Percentiles rank a stretch among this genome's conserved stretches.
phyloP scores from a whole-genome alignment of 2,113 vertebrate species.

The Nycticorax nycticorax region DNA sequence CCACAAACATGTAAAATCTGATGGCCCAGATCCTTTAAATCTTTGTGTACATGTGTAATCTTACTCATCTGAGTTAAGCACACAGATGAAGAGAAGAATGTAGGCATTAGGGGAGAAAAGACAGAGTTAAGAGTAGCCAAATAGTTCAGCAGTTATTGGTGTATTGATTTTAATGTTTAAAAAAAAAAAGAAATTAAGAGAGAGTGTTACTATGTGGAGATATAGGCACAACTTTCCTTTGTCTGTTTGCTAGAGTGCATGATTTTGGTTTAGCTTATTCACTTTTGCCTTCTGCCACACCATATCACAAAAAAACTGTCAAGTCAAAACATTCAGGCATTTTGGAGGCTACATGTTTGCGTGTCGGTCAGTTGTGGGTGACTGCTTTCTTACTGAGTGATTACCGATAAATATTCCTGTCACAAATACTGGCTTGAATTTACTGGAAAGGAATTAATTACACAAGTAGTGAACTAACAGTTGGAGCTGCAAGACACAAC shows the following conservation, averaged over 20 bases:
- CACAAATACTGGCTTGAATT: background rate
- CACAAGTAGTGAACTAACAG: background rate
- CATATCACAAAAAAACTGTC: background rate
- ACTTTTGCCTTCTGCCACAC: background rate
- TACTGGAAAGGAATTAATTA: conserved; percentile 38
- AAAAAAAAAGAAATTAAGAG: background rate
- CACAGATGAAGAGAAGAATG: background rate
- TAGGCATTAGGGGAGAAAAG: background rate
- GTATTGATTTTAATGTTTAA: background rate
- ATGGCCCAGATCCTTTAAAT: background rate
- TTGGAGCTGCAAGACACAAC: conserved; percentile 22
- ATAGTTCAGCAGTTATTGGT: background rate
- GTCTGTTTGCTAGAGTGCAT: background rate
- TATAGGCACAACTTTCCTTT: background rate
- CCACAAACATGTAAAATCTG: background rate
- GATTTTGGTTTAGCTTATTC: background rate
- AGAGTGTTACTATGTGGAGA: background rate
- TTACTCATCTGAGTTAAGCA: background rate
- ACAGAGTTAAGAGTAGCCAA: background rate
- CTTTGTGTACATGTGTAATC: background rate
- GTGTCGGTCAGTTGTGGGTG: background rate
- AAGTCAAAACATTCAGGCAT: background rate
- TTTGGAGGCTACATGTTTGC: background rate
- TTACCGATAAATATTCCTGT: conserved; percentile 23
- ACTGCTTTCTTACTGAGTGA: background rate